phyloP scores from a whole-genome alignment of 2,113 vertebrate genomes.

The Chelonoidis abingdonii region DNA sequence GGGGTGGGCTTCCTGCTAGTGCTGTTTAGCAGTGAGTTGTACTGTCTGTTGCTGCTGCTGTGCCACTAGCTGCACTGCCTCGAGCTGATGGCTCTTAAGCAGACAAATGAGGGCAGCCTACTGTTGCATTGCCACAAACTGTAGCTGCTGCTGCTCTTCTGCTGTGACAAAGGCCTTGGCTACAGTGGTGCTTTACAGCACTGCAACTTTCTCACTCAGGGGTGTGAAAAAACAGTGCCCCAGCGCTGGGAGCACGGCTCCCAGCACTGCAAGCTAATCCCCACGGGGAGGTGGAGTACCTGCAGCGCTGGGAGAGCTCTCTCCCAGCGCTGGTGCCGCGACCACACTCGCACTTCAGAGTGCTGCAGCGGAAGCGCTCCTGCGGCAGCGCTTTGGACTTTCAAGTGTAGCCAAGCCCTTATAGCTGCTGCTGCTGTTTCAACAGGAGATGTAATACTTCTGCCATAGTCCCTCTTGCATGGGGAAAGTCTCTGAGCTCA shows the following conservation, averaged over 20 bases:
- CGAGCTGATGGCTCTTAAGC: neutral
- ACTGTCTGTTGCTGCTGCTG: neutral
- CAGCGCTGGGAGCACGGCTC: too few relatives aligned
- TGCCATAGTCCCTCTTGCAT: neutral
- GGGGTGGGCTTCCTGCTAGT: neutral
- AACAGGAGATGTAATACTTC: neutral
- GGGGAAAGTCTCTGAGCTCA: neutral
- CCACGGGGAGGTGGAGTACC: too few relatives aligned
- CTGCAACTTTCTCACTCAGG: too few relatives aligned
- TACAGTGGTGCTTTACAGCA: too few relatives aligned
- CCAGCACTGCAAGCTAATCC: too few relatives aligned
- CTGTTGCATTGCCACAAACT: neutral
- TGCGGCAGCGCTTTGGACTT: too few relatives aligned
- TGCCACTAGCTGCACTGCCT: neutral
- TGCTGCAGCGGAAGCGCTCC: too few relatives aligned
- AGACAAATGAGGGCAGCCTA: neutral
- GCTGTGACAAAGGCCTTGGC: neutral
- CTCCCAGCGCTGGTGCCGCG: too few relatives aligned
- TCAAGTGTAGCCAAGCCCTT: neutral
- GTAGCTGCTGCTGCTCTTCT: neutral
- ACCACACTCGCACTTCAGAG: too few relatives aligned
- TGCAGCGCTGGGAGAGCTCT: too few relatives aligned
- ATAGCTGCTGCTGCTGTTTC: neutral
- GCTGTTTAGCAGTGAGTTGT: neutral
- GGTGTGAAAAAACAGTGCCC: too few relatives aligned